Base-by-base conservation (phyloP, 64 coral and sea anemone genomes). In the Anthopleura sola region DNA sequence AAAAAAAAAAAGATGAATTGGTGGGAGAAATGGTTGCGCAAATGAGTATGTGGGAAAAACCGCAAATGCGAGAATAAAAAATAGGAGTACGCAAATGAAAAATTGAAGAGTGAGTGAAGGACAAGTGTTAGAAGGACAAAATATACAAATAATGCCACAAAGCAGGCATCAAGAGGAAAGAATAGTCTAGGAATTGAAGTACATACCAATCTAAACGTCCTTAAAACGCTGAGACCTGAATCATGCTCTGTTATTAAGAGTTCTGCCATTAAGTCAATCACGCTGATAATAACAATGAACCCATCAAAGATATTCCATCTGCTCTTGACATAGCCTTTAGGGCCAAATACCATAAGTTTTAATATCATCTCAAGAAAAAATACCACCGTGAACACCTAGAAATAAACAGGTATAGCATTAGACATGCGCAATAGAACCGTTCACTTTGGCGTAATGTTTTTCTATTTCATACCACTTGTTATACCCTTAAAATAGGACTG, bases 221-320 rank as follows among this genome's bases (percentile, higher is more conserved):
- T 82, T 1, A 98, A 75, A 44, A 98, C 87, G 58, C 89, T 98
- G 6, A 98, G 85, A 29, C 92, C 90, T 14, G 87, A 71, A 10
- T 88, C 96, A 37, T 83, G 83, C 13, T 75, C 88, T 47, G 85
- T 36, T 1, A 58, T 37, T 3, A 78, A 38, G 1, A 92, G 69
- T 40, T 90, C 92, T 14, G 87, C 74, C 31, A 89, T 79, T 18
- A 98, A 78, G 66, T 98, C 96, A 18, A 98, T 90, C 7, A 98
- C 68, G 53, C 96, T 98, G 15, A 94, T 94, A 10, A 94, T n/a
- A 13, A 98, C 92, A 39, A 98, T 98, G 60, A 98, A 98, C 1
- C 96, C 92, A 82, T 98, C 96, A 36, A 98, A 91, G 60, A 98
- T 86, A 57, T 98, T 98, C 96, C 96, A 98, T 49, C 92, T 87